Percentiles rank a stretch among this genome's conserved stretches.
phyloP scores from a whole-genome alignment of 1,140 invertebrate species.

The Leptonema lineaticorne region DNA sequence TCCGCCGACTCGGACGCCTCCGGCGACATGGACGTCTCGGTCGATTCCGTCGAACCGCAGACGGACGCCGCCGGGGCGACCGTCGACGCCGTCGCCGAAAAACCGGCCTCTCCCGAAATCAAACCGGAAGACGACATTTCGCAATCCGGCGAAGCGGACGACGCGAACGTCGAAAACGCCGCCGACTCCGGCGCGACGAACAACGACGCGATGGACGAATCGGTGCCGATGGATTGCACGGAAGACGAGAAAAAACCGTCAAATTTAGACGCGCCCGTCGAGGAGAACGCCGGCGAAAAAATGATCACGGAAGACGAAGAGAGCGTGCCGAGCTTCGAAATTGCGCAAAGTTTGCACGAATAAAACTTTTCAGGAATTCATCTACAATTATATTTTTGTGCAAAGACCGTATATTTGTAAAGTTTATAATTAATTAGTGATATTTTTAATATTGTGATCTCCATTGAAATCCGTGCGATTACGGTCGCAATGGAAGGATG shows the following conservation, averaged over 20 bases:
- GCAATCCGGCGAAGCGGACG: background rate
- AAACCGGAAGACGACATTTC: no score
- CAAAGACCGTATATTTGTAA: no score
- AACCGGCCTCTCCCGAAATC: no score
- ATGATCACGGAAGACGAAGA: background rate
- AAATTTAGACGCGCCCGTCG: background rate
- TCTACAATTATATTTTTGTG: background rate
- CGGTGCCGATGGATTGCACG: background rate
- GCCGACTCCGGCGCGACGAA: no score
- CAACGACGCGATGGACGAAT: no score
- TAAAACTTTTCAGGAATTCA: no score
- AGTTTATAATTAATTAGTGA: no score
- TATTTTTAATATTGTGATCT: no score
- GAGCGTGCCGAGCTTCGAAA: background rate
- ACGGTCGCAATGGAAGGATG: no score
- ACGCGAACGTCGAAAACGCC: background rate
- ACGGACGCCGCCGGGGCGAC: background rate
- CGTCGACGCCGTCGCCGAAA: background rate
- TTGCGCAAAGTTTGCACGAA: background rate
- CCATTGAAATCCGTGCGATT: no score
- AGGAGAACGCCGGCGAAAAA: conserved; percentile 2
- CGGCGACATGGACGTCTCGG: background rate
- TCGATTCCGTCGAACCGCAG: background rate
- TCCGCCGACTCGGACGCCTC: no score
- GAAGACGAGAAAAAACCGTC: background rate